phyloP scores from a whole-genome alignment of 2,113 vertebrate genomes.

The Pteropus alecto region DNA sequence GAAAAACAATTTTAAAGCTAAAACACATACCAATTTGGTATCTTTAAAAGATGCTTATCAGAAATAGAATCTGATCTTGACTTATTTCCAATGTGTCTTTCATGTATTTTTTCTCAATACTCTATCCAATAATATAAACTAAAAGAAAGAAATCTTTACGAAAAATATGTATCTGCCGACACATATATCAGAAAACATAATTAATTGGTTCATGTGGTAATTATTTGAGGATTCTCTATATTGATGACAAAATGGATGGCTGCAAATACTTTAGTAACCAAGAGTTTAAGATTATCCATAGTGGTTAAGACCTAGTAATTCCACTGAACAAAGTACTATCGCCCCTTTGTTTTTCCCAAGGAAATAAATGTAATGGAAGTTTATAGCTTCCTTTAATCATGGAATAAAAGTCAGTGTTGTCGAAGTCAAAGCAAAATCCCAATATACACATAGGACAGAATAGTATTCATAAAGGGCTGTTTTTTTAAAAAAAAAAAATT shows the following conservation, averaged over 20 bases:
- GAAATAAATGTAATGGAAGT: neutral
- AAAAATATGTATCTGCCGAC: constrained; percentile 54
- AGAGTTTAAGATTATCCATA: neutral
- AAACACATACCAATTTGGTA: constrained; percentile 57
- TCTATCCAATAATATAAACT: constrained; percentile 26
- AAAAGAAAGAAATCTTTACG: constrained; percentile 46
- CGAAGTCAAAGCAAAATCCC: neutral
- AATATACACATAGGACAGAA: neutral
- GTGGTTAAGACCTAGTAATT: constrained; percentile 10
- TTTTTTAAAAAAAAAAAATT: neutral
- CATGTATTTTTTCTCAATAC: neutral
- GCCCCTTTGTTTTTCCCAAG: neutral
- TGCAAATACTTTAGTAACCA: neutral
- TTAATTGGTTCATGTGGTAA: constrained; percentile 18
- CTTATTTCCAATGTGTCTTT: constrained; percentile 15
- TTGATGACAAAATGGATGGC: constrained; percentile 7
- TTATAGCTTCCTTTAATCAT: constrained; percentile 17
- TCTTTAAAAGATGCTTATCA: constrained; percentile 68
- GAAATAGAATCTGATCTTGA: constrained; percentile 37
- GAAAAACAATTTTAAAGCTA: constrained; percentile 65
- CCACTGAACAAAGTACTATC: neutral
- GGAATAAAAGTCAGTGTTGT: constrained; percentile 2
- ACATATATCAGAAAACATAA: constrained; percentile 4
- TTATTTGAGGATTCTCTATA: constrained; percentile 29
- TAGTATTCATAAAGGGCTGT: neutral